Evolutionary conservation across 2,113 vertebrate species (phyloP).

Genomic region (Anarrhichthys ocellatus): DNA sequence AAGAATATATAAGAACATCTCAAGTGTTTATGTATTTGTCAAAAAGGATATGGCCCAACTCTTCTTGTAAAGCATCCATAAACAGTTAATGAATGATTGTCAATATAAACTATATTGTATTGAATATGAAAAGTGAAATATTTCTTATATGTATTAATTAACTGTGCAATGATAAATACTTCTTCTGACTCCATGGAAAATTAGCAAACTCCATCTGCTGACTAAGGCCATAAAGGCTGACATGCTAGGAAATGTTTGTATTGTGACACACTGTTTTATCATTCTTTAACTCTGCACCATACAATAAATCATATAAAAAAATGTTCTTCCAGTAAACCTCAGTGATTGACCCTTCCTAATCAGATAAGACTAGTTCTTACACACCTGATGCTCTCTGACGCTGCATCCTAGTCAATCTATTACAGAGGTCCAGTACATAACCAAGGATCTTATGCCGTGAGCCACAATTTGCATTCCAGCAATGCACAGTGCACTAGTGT

Average conservation of each 20-base stretch:
- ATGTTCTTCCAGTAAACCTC: background rate
- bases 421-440: slow-evolving; percentile 36
- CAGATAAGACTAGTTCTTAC: slow-evolving; percentile 40
- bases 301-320: slow-evolving; percentile 10
- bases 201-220: background rate
- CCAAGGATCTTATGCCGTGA: slow-evolving; percentile 4
- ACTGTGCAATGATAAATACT: background rate
- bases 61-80: background rate
- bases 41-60: background rate
- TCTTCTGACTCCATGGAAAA: background rate
- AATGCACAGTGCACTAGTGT: slow-evolving; percentile 11
- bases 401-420: slow-evolving; percentile 49
- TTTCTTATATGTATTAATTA: background rate
- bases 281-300: background rate
- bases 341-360: background rate
- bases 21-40: background rate
- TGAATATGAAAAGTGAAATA: too few relatives aligned
- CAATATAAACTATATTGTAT: too few relatives aligned
- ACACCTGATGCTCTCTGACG: slow-evolving; percentile 33
- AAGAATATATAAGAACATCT: too few relatives aligned
- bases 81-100: background rate
- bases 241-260: background rate
- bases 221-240: background rate
- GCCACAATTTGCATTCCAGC: slow-evolving; percentile 24
- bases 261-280: background rate